phyloP scores from a whole-genome alignment of 2,113 vertebrate genomes.

The Dromas ardeola region DNA sequence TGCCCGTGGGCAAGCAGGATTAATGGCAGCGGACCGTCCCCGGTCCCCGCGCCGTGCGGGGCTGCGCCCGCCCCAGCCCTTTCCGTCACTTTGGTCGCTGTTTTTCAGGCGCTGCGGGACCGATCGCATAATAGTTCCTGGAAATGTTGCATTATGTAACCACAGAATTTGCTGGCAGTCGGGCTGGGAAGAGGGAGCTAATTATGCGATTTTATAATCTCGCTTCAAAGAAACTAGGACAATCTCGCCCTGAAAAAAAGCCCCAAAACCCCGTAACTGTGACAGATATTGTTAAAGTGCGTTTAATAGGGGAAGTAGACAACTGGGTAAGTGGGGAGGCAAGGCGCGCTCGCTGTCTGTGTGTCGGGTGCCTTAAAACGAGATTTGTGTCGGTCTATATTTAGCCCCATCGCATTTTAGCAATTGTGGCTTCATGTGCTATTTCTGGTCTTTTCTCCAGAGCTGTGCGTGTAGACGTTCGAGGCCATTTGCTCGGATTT shows the following conservation, averaged over 20 bases:
- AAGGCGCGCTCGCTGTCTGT: conserved; percentile 43
- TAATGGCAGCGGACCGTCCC: neutral
- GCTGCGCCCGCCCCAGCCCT: neutral
- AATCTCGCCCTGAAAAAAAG: neutral
- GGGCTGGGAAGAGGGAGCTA: conserved; percentile 60
- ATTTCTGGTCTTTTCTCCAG: conserved; percentile 77
- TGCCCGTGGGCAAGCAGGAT: neutral
- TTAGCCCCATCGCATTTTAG: conserved; percentile 72
- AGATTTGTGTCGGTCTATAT: conserved; percentile 73
- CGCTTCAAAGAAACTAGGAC: conserved; percentile 81
- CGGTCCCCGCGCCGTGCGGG: neutral
- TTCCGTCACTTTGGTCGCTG: conserved; percentile 33
- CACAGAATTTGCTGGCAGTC: conserved; percentile 74
- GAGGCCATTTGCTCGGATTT: conserved; percentile 73
- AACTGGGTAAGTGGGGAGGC: conserved; percentile 34
- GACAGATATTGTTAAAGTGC: conserved; percentile 21
- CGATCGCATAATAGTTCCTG: conserved; percentile 75
- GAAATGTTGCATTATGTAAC: conserved; percentile 86
- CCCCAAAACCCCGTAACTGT: neutral
- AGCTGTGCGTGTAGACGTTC: conserved; percentile 67
- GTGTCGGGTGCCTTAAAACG: conserved; percentile 63
- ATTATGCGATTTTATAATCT: conserved; percentile 80
- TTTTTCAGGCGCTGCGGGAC: conserved; percentile 47
- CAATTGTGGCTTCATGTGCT: conserved; percentile 75
- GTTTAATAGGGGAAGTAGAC: conserved; percentile 59